Evolutionary conservation across 2,113 vertebrate genomes (phyloP), one percentile per base, ranked within the genome.

Genomic region (Glaucidium brasilianum): DNA sequence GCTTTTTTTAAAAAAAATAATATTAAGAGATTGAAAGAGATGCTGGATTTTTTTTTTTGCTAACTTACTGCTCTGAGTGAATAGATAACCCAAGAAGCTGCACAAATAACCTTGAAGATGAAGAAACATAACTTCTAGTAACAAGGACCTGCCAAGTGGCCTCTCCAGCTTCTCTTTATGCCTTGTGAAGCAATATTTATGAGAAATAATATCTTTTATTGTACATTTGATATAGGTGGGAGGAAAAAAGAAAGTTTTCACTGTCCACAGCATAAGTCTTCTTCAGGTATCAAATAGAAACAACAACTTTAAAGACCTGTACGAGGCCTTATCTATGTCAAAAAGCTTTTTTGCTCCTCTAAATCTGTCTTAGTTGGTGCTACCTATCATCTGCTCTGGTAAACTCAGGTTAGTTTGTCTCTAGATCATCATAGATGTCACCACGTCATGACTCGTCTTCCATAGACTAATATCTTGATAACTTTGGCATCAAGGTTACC

Each of bases 381-480:
- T 50, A 10, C 1, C 3, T 12, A 5, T 9, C 20, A 17, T 12
- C 30, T 32, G 22, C 41, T 69, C 10, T 72, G 15, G 56, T 6
- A 78, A 14, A 11, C 3, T 8, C 26, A 30, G 29, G 53, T 67
- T 11, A 4, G 5, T 2, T 9, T 2, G 16, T 20, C n/a, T 43
- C 53, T 2, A 7, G 30, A 5, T 37, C 37, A 7, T 1, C 10
- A 2, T 3, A 39, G 37, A 56, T 11, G 29, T 4, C 47, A 9
- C 25, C 7, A 2, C 3, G 35, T n/a, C 43, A 13, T 0, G 3
- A 32, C 34, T 56, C 17, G 19, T 10, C 60, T 55, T 39, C 60
- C 85, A 19, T 0, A 13, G 29, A 12, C 9, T 30, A 8, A 79
- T 43, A 49, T 41, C 53, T 29, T 10, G 18, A 34, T 56, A 9